Base-by-base conservation (phyloP, 2,113 vertebrate species). In the Sceloporus undulatus region DNA sequence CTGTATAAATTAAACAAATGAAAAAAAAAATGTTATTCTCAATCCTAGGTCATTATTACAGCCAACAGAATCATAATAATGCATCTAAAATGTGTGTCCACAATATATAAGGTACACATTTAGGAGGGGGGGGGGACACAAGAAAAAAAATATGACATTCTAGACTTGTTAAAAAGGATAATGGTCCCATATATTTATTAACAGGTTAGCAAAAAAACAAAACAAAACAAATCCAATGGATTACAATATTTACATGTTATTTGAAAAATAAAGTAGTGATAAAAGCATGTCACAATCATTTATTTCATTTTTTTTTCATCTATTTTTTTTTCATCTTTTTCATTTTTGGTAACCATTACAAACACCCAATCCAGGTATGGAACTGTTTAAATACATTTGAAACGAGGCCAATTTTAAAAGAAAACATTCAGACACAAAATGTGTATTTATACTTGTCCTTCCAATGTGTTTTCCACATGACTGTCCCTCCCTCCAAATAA, bases 201-300 rank as follows among this genome's bases (percentile, higher is more conserved):
- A 98, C 98, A 99, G 98, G 98, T 99, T 99, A 98, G 98, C 98
- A 99, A 99, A 99, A 99, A 98, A 98, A 97, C 96, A 83, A 76
- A 88, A 82, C n/a, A 70, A 83, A 88, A 83, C 74, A 84, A 97
- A 95, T 97, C 96, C 96, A 97, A 98, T 98, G 98, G 98, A 98
- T 99, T 99, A 99, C 98, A 98, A 98, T 99, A 99, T 99, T 98
- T 99, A 99, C 98, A 99, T 97, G 98, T 98, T 98, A 98, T 98
- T 97, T 98, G 95, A 97, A 97, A 97, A 97, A 97, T 97, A 96
- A 98, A 98, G 97, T 98, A 98, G 98, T 98, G 98, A 99, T 98
- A 98, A 98, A 99, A 98, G 97, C 98, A 98, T 98, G 98, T 97
- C 98, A 98, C 98, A 99, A 98, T 97, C 97, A 97, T 98, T 98